phyloP scores from a whole-genome alignment of 2,797 vertebrate species.

The Myoxocephalus aenaeus region DNA sequence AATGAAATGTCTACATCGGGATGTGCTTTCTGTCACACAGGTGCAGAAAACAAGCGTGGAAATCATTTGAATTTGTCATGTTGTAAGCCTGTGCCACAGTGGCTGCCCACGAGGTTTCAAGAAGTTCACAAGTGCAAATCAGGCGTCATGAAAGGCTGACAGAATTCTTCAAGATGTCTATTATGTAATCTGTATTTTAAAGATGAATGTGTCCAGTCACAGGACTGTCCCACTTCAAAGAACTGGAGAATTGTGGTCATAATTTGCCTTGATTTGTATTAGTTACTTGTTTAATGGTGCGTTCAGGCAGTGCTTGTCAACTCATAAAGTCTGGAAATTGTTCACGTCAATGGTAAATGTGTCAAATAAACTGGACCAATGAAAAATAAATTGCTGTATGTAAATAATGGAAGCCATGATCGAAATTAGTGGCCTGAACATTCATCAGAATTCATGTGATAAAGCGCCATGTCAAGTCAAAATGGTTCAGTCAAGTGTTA shows the following conservation, averaged over 20 bases:
- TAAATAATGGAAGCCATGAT: background rate
- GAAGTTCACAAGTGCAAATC: background rate
- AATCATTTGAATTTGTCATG: background rate
- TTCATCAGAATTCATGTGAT: too few relatives aligned
- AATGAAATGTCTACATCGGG: constrained; percentile 31
- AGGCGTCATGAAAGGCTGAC: background rate
- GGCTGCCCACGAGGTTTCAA: background rate
- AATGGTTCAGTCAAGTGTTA: background rate
- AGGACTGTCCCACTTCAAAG: background rate
- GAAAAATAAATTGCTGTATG: background rate
- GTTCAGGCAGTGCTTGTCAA: background rate
- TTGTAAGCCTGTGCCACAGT: background rate
- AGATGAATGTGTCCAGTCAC: background rate
- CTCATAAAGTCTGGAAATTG: constrained; percentile 16
- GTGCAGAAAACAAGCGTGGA: constrained; percentile 16
- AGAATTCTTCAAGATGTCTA: background rate
- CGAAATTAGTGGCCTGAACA: background rate
- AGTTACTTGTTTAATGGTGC: constrained; percentile 4
- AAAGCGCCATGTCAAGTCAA: background rate
- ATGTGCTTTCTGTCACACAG: constrained; percentile 11
- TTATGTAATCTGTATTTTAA: background rate
- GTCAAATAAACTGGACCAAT: constrained; percentile 30
- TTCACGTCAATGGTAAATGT: constrained; percentile 13
- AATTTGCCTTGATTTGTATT: background rate
- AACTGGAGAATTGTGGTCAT: background rate